A percentile compares a stretch with the other conserved stretches of the same genome.
Evolutionary conservation across 2,113 vertebrate genomes (phyloP).

Genomic region (Hyla sarda): DNA sequence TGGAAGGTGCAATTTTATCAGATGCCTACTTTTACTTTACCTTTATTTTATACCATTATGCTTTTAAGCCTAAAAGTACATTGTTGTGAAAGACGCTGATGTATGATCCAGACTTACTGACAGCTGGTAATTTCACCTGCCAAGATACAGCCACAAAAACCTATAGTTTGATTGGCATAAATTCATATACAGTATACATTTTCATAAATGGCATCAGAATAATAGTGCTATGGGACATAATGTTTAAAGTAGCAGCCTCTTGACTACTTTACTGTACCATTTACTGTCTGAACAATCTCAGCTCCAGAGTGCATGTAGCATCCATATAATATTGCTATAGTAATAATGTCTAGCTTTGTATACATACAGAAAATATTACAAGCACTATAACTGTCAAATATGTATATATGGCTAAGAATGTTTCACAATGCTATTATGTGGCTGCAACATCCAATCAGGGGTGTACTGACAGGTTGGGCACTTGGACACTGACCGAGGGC

Average conservation of each 20-base stretch:
- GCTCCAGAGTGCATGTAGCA: background rate
- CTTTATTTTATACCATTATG: background rate
- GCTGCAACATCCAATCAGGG: background rate
- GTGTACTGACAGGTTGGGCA: too few species aligned
- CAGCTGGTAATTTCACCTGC: slow-evolving; percentile 40
- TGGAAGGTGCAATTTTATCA: background rate
- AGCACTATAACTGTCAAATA: background rate
- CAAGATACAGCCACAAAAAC: slow-evolving; percentile 12
- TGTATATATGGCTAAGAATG: background rate
- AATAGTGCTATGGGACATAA: slow-evolving; percentile 1
- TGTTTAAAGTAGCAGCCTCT: slow-evolving; percentile 13
- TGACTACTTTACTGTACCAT: background rate
- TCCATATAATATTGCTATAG: background rate
- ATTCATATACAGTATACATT: slow-evolving; percentile 32
- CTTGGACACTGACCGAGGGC: too few species aligned
- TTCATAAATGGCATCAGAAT: background rate
- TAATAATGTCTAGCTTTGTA: background rate
- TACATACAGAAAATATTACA: background rate
- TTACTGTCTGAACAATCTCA: background rate
- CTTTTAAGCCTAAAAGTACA: background rate
- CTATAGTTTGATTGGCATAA: background rate
- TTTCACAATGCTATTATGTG: background rate
- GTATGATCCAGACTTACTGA: slow-evolving; percentile 2
- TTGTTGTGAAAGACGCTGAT: background rate
- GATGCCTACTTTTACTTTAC: background rate